A percentile compares a stretch with the other conserved stretches of the same genome.
These are phyloP conservation scores for Arctocebus calabarensis DNA, from an alignment of 2,797 vertebrate genomes.

Conservation along the genomic window DNA sequence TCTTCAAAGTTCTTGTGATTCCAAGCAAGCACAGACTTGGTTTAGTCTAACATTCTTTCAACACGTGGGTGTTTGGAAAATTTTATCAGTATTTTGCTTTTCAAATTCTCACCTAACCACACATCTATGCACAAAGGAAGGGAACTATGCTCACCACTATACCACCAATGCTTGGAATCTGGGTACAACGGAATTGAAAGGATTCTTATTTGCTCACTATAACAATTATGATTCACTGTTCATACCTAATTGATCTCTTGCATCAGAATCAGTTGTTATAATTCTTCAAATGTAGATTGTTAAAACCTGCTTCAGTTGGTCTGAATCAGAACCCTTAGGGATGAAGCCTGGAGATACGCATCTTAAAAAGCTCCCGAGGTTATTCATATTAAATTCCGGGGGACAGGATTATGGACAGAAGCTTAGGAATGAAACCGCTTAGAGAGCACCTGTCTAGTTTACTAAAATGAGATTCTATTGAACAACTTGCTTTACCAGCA, in stretches of 20 bases:
- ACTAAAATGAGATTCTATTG: background rate
- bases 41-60: conserved; percentile 67
- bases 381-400: conserved; percentile 1
- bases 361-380: background rate
- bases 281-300: conserved; percentile 18
- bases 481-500: conserved; percentile 7
- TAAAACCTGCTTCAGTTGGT: background rate
- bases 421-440: background rate
- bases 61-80: conserved; percentile 38
- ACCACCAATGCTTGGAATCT: background rate
- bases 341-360: background rate
- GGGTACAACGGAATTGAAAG: conserved; percentile 60
- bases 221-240: background rate
- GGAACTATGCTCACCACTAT: no score
- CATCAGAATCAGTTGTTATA: conserved; percentile 45
- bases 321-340: conserved; percentile 8
- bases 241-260: background rate
- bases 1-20: conserved; percentile 64
- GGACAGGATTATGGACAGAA: background rate
- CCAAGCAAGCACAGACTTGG: conserved; percentile 49
- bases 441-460: background rate
- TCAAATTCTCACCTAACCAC: conserved; percentile 60
- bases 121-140: background rate
- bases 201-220: conserved; percentile 22
- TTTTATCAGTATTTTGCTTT: conserved; percentile 67